A percentile compares a stretch with the other conserved stretches of the same genome.
These are phyloP conservation scores for Stichodactyla mertensii DNA, from an alignment of 64 coral and sea anemone species.

Conservation along the genomic window DNA sequence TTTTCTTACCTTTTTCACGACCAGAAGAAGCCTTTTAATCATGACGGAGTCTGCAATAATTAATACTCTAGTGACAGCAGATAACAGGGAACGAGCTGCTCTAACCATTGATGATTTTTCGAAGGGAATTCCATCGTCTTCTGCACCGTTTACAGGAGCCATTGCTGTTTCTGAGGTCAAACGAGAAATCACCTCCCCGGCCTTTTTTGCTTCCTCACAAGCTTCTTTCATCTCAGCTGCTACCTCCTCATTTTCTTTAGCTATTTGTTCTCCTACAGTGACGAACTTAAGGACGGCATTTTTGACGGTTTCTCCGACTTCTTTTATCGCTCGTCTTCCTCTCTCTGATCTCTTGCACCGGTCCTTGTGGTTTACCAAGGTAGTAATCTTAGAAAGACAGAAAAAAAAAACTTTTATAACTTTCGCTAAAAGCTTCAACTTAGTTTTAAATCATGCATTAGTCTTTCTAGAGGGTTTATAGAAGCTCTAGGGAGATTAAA, in stretches of 20 bases:
- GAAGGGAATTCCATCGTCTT: slow-evolving; percentile 30
- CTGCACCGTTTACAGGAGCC: slow-evolving; percentile 1
- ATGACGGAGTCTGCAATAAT: slow-evolving; percentile 89
- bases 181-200: slow-evolving; percentile 72
- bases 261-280: slow-evolving; percentile 93
- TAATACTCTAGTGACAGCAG: slow-evolving; percentile 85
- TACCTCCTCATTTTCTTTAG: slow-evolving; percentile 83
- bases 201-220: slow-evolving; percentile 88
- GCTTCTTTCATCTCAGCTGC: slow-evolving; percentile 84
- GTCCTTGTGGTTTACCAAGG: slow-evolving; percentile 94
- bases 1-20: slow-evolving; percentile 86
- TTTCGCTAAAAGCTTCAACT: neutral
- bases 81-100: slow-evolving; percentile 71
- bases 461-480: neutral
- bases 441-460: neutral
- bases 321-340: slow-evolving; percentile 57
- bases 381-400: slow-evolving; percentile 64
- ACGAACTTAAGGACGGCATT: slow-evolving; percentile 87
- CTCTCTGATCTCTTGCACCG: slow-evolving; percentile 46
- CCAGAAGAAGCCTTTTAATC: slow-evolving; percentile 79
- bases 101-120: slow-evolving; percentile 81
- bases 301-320: slow-evolving; percentile 72
- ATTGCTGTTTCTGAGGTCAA: slow-evolving; percentile 55
- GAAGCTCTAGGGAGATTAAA: neutral
- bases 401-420: neutral